Conservation (phyloP, 2,113 vertebrate genomes). For the Lates calcarifer region DNA sequence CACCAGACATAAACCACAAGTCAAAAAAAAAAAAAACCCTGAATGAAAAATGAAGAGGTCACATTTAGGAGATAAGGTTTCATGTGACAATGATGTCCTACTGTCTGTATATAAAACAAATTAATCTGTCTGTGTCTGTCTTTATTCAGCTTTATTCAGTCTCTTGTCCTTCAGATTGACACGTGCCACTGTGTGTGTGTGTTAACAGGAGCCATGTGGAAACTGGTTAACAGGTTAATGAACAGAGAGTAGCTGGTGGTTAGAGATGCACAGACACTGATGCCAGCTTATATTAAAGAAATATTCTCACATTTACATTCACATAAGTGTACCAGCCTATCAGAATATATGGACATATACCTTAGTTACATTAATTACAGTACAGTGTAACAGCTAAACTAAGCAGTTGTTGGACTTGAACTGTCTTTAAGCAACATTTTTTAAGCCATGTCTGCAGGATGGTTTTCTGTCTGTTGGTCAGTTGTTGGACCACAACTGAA, state of each 20-base stretch:
- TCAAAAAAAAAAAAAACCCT: neutral
- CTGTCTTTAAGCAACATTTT: no score
- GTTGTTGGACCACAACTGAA: no score
- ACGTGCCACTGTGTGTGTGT: neutral
- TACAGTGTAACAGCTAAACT: no score
- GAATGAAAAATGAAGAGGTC: neutral
- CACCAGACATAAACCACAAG: no score
- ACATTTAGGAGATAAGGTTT: neutral
- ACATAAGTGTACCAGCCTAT: no score
- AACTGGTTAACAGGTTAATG: constrained; percentile 56
- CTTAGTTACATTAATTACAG: no score
- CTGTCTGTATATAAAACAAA: neutral
- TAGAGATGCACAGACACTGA: constrained; percentile 23
- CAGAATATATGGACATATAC: no score
- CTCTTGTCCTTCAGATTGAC: neutral
- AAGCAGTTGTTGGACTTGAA: no score
- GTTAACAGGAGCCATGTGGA: constrained; percentile 53
- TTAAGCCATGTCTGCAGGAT: no score
- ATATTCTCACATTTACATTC: neutral
- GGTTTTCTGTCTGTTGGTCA: no score
- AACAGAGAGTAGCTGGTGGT: constrained; percentile 44
- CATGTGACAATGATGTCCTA: constrained; percentile 5
- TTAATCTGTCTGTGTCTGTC: neutral
- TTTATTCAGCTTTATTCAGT: neutral
- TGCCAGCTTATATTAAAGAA: neutral